These are phyloP conservation scores for Psilopsiagon aurifrons DNA, from an alignment of 2,113 vertebrate species.

Conservation along the genomic window DNA sequence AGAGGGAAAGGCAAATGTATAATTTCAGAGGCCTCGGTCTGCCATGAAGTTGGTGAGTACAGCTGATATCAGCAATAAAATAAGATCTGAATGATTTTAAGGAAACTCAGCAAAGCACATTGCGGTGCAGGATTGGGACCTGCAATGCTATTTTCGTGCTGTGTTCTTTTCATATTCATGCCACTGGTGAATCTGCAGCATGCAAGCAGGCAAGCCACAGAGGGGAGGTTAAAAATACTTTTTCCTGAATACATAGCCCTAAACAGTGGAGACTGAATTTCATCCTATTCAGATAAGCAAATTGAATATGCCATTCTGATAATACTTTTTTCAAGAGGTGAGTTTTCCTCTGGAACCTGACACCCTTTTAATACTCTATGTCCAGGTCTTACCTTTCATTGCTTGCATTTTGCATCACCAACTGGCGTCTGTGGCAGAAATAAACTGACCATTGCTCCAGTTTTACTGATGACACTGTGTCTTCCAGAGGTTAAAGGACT, in stretches of 20 bases:
- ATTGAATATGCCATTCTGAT: neutral
- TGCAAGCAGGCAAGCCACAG: neutral
- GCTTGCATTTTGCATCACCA: neutral
- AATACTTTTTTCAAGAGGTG: neutral
- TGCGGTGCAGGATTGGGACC: neutral
- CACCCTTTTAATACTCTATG: neutral
- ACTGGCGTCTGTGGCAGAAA: neutral
- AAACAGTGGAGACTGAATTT: neutral
- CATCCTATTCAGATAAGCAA: neutral
- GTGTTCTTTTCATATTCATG: neutral
- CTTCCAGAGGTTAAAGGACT: neutral
- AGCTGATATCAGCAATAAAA: neutral
- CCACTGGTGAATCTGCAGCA: neutral
- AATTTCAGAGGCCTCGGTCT: neutral
- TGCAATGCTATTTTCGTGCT: neutral
- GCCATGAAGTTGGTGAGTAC: neutral
- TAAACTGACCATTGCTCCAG: neutral
- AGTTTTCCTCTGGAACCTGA: conserved; percentile 1
- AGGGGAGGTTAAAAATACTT: neutral
- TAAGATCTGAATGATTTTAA: neutral
- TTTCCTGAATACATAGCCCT: neutral
- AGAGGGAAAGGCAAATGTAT: neutral
- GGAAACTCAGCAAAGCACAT: neutral
- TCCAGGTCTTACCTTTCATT: neutral
- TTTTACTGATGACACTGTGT: neutral